Evolutionary conservation across 2,888 invertebrate species (phyloP).

Genomic region (Trachelus tabidus): DNA sequence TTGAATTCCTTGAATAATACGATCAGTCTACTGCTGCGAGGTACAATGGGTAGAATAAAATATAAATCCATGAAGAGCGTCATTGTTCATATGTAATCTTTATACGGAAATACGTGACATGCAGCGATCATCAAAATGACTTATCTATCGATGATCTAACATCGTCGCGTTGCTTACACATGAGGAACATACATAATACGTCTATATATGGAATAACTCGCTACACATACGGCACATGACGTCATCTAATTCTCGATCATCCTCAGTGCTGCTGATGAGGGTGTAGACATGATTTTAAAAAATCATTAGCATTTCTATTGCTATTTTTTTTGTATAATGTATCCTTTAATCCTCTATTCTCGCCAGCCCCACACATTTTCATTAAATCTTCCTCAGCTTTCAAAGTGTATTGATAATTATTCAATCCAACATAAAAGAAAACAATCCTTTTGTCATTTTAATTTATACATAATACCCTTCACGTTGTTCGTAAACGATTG

Average conservation of each 20-base stretch:
- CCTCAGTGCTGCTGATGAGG: background rate
- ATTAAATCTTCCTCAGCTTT: background rate
- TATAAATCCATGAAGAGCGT: background rate
- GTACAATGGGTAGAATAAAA: background rate
- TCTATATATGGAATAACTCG: background rate
- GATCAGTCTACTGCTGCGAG: background rate
- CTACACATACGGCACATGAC: background rate
- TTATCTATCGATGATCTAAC: background rate
- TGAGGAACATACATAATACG: background rate
- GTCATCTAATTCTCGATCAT: background rate
- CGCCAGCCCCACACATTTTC: background rate
- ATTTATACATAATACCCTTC: background rate
- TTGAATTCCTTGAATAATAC: background rate
- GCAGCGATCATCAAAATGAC: background rate
- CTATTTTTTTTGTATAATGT: background rate
- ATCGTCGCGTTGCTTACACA: background rate
- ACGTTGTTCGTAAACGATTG: background rate
- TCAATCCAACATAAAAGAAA: background rate
- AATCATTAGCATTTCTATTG: background rate
- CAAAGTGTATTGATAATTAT: background rate
- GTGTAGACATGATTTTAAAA: background rate
- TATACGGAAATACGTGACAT: background rate
- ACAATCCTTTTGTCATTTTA: background rate
- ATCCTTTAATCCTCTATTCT: background rate
- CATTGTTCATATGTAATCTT: background rate